phyloP scores from a whole-genome alignment of 2,888 invertebrate genomes.

The Plagiodera versicolora region DNA sequence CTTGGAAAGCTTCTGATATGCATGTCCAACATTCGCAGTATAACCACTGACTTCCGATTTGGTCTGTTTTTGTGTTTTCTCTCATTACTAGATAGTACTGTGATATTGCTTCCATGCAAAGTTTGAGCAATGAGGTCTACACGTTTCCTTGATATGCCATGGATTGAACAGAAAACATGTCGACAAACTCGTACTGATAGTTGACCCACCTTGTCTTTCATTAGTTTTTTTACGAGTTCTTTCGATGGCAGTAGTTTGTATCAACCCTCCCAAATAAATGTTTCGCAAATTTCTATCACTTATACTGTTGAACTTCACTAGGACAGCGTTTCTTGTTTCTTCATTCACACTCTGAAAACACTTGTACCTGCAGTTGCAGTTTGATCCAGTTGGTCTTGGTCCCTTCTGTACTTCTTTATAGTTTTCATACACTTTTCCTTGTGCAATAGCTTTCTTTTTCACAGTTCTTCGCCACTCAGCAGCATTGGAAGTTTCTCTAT shows the following conservation, averaged over 20 bases:
- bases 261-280: slow-evolving; percentile 8
- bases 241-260: neutral
- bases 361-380: slow-evolving; percentile 8
- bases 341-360: slow-evolving; percentile 10
- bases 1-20: neutral
- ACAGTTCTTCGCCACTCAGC: slow-evolving; percentile 6
- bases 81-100: neutral
- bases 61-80: too few species aligned
- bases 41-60: too few species aligned
- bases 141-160: slow-evolving; percentile 11
- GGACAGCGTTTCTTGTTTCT: slow-evolving; percentile 5
- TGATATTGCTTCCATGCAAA: neutral
- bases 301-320: slow-evolving; percentile 12
- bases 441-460: slow-evolving; percentile 6
- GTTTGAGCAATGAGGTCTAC: neutral
- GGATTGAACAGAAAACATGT: slow-evolving; percentile 2
- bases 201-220: neutral
- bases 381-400: slow-evolving; percentile 9
- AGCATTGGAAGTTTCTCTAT: neutral
- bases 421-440: neutral
- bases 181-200: slow-evolving; percentile 4
- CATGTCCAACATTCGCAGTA: too few species aligned
- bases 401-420: neutral
- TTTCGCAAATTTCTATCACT: slow-evolving; percentile 11
- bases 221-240: slow-evolving; percentile 1